These are phyloP conservation scores for Neoaliturus tenellus DNA, from an alignment of 2,888 invertebrate species.

Conservation along the genomic window DNA sequence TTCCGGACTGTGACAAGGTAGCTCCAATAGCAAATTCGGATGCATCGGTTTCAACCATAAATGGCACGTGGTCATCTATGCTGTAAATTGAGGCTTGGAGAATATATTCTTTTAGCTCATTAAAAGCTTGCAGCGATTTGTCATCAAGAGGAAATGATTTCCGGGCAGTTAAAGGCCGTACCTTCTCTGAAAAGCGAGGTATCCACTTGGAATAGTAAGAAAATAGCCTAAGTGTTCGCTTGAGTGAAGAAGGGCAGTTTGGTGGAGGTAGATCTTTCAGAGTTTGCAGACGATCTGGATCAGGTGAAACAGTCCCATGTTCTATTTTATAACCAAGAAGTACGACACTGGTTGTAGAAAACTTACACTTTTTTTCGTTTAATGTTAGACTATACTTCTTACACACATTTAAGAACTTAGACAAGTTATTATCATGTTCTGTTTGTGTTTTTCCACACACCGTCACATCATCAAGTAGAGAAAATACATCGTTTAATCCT, in stretches of 20 bases:
- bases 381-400: constrained; percentile 52
- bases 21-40: constrained; percentile 34
- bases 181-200: constrained; percentile 32
- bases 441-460: constrained; percentile 59
- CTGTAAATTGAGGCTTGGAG: background rate
- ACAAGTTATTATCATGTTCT: constrained; percentile 59
- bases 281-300: background rate
- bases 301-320: constrained; percentile 14
- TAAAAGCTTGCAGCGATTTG: background rate
- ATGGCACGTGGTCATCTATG: background rate
- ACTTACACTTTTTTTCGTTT: constrained; percentile 49
- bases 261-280: background rate
- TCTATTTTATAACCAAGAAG: constrained; percentile 9
- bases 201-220: constrained; percentile 31
- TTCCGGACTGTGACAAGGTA: background rate
- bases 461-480: constrained; percentile 59
- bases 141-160: constrained; percentile 19
- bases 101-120: background rate
- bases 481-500: constrained; percentile 50
- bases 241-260: background rate
- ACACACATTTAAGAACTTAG: constrained; percentile 23
- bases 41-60: constrained; percentile 4
- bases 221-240: constrained; percentile 18
- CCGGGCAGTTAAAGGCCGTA: background rate
- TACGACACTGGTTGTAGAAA: background rate